phyloP scores from a whole-genome alignment of 2,113 vertebrate species.

The Terrapene triunguis region DNA sequence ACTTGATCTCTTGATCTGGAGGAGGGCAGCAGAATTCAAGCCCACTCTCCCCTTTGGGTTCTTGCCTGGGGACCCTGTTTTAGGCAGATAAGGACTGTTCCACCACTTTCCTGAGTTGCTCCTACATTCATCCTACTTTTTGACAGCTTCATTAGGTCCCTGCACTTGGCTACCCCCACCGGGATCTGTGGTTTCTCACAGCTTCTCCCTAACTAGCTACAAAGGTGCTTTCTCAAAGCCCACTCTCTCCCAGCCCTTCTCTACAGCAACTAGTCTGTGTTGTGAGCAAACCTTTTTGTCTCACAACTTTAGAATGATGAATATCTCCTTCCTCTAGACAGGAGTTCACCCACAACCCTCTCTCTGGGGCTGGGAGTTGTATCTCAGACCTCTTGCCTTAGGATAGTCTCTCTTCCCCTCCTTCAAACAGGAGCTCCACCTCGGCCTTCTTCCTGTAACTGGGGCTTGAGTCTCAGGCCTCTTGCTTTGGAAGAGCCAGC shows the following conservation, averaged over 20 bases:
- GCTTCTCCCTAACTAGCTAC: background rate
- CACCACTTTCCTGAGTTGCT: background rate
- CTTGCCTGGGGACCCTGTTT: background rate
- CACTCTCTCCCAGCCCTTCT: background rate
- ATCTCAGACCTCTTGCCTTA: background rate
- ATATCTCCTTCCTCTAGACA: background rate
- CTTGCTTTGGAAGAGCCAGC: background rate
- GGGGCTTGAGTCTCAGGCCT: background rate
- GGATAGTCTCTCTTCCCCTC: background rate
- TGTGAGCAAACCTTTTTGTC: background rate
- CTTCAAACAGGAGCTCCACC: background rate
- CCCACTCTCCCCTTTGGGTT: background rate
- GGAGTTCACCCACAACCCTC: background rate
- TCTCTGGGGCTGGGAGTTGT: background rate
- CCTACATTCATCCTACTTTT: background rate
- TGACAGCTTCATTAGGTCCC: background rate
- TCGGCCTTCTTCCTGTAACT: background rate
- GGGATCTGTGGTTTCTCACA: background rate
- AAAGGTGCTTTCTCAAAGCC: background rate
- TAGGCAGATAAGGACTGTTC: background rate
- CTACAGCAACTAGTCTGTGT: background rate
- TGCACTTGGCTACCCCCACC: background rate
- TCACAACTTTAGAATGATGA: background rate
- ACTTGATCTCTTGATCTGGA: background rate
- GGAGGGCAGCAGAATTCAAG: background rate